Conservation (phyloP, 1,140 invertebrate genomes). For the Odontomachus brunneus region DNA sequence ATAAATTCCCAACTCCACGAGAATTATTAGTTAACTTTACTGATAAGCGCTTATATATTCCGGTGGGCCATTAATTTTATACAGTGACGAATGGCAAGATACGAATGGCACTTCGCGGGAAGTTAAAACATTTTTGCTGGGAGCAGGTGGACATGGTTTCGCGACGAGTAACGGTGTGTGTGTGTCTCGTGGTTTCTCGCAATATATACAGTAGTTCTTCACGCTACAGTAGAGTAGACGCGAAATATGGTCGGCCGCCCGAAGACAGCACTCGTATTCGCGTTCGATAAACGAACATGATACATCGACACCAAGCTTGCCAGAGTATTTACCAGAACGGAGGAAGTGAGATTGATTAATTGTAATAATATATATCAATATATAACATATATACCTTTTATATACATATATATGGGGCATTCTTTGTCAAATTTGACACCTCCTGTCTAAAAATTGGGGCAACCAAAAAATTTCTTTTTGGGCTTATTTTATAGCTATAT, state of each 20-base stretch:
- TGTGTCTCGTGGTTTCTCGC: constrained; percentile 58
- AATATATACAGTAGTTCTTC: constrained; percentile 55
- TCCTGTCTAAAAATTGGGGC: no score
- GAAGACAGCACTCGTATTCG: not conserved
- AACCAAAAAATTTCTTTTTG: no score
- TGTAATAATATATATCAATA: no score
- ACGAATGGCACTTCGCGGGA: not conserved
- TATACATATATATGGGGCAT: no score
- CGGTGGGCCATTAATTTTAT: not conserved
- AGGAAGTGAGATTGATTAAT: constrained; percentile 2
- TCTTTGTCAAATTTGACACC: no score
- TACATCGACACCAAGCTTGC: not conserved
- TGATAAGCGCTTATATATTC: no score
- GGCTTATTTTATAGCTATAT: no score
- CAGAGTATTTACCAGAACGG: not conserved
- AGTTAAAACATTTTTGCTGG: constrained; percentile 27
- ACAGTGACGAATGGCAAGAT: not conserved
- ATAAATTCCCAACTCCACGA: no score
- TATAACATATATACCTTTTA: no score
- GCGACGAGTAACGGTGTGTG: constrained; percentile 33
- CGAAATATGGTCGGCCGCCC: not conserved
- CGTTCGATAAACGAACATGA: not conserved
- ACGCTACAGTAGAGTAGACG: not conserved
- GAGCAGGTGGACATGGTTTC: constrained; percentile 45
- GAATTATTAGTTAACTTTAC: no score